Evolutionary conservation across 2,888 invertebrate species (phyloP).

Genomic region (Saturnia pavonia): DNA sequence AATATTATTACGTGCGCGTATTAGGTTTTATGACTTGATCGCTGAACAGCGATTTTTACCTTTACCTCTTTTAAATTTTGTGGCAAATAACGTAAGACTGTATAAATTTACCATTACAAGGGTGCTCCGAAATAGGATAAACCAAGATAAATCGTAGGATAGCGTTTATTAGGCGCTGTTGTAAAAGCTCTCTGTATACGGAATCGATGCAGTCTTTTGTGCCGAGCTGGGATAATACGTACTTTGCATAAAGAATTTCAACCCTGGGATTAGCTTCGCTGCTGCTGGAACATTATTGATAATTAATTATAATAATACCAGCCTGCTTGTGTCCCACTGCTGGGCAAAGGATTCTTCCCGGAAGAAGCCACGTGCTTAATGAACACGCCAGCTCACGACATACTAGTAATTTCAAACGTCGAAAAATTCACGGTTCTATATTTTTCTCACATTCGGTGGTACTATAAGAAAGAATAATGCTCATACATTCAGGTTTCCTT

Average conservation of each 20-base stretch:
- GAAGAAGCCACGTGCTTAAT: too few relatives aligned
- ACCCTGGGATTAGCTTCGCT: not conserved
- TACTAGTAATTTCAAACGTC: too few relatives aligned
- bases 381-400: too few relatives aligned
- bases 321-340: too few relatives aligned
- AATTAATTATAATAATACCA: too few relatives aligned
- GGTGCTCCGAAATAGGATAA: conserved; percentile 23
- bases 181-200: conserved; percentile 29
- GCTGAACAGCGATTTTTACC: conserved; percentile 20
- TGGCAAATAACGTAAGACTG: conserved; percentile 20
- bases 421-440: too few relatives aligned
- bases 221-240: conserved; percentile 20
- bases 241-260: conserved; percentile 7
- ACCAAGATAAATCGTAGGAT: conserved; percentile 30
- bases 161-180: conserved; percentile 28
- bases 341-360: too few relatives aligned
- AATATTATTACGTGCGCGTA: not conserved
- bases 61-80: conserved; percentile 19
- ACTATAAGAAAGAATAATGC: too few relatives aligned
- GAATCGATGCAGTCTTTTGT: conserved; percentile 28
- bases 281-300: not conserved
- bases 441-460: too few relatives aligned
- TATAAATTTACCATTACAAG: conserved; percentile 27
- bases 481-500: too few relatives aligned
- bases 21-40: conserved; percentile 18